phyloP scores from a whole-genome alignment of 2,888 invertebrate species.

The Onthophagus sagittarius region DNA sequence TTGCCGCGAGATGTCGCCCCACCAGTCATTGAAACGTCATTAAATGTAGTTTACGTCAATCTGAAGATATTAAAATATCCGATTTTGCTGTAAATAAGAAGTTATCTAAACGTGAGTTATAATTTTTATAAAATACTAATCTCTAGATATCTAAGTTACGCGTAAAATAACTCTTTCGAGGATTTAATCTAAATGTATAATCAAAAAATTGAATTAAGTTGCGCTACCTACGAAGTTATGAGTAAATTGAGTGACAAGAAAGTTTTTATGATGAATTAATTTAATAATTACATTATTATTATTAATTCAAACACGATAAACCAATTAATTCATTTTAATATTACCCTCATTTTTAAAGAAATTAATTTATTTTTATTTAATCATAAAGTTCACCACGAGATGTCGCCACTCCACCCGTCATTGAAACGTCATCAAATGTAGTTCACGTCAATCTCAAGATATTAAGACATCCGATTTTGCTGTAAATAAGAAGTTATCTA shows the following conservation, averaged over 20 bases:
- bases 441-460: not conserved
- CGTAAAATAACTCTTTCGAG: conserved; percentile 53
- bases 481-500: not conserved
- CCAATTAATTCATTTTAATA: no score
- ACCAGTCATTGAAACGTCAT: not conserved
- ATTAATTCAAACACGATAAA: no score
- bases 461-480: not conserved
- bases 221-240: no score
- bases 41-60: not conserved
- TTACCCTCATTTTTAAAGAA: no score
- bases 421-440: not conserved
- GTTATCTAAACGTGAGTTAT: not conserved
- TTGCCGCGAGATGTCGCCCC: not conserved
- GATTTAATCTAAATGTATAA: no score
- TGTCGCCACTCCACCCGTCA: not conserved
- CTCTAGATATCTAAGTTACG: not conserved
- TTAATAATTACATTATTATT: no score
- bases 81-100: not conserved
- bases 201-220: no score
- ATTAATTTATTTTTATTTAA: no score
- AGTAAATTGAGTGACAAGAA: no score
- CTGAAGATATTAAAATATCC: no score
- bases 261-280: no score
- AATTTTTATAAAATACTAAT: not conserved
- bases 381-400: not conserved